Evolutionary conservation across 2,113 vertebrate genomes (phyloP).

Genomic region (Phodopus roborovskii): DNA sequence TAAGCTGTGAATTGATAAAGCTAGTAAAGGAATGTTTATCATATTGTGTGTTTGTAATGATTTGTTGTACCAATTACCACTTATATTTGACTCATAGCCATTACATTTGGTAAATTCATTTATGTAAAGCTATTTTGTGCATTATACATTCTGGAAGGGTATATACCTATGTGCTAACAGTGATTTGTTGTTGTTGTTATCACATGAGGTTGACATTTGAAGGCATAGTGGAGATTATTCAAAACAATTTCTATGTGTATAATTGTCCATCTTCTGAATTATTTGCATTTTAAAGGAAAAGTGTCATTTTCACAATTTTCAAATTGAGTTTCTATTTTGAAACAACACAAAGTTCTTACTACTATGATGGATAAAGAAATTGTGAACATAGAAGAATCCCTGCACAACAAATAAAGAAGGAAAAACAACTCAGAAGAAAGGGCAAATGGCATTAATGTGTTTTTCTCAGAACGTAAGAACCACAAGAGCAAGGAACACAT

Average conservation of each 20-base stretch:
- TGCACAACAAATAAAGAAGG: conserved; percentile 22
- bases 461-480: conserved; percentile 35
- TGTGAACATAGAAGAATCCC: conserved; percentile 7
- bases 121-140: conserved; percentile 51
- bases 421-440: conserved; percentile 55
- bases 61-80: conserved; percentile 44
- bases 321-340: conserved; percentile 53
- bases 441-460: not conserved
- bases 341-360: conserved; percentile 32
- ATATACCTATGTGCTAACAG: conserved; percentile 21
- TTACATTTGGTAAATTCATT: conserved; percentile 68
- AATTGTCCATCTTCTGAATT: conserved; percentile 50
- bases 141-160: conserved; percentile 53
- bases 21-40: not conserved
- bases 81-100: conserved; percentile 53
- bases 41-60: conserved; percentile 47
- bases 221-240: conserved; percentile 43
- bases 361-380: not conserved
- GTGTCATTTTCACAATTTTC: not conserved
- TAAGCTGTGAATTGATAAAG: conserved; percentile 13
- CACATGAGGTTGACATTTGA: conserved; percentile 19
- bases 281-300: conserved; percentile 58
- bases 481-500: not conserved
- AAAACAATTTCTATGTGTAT: conserved; percentile 54
- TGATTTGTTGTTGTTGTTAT: not conserved